Percentiles rank a stretch among this genome's conserved stretches.
phyloP scores from a whole-genome alignment of 2,113 vertebrate species.

The Cyprinus carpio region DNA sequence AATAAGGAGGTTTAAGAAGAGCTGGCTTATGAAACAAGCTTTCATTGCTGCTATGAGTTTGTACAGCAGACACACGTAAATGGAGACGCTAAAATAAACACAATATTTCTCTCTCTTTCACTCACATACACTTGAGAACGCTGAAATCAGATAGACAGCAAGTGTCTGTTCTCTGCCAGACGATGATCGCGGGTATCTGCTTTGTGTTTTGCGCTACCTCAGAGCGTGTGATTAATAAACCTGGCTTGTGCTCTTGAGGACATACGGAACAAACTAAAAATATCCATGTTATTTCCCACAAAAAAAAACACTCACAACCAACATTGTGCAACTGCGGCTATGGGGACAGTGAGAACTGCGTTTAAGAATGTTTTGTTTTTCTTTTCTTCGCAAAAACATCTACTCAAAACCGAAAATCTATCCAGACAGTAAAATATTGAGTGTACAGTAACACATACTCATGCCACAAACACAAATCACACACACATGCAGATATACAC shows the following conservation, averaged over 20 bases:
- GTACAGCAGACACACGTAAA: background rate
- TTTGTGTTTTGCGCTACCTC: conserved; percentile 5
- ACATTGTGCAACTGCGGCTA: conserved; percentile 23
- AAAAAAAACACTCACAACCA: background rate
- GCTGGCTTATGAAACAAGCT: background rate
- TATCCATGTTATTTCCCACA: conserved; percentile 3
- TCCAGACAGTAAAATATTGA: background rate
- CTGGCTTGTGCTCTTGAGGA: conserved; percentile 9
- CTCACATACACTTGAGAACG: background rate
- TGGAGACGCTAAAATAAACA: conserved; percentile 16
- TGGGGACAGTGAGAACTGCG: background rate
- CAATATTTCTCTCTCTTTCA: conserved; percentile 21
- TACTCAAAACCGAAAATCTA: background rate
- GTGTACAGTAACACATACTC: conserved; percentile 6
- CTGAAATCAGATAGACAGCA: conserved; percentile 10
- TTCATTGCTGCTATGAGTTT: background rate
- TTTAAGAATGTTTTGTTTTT: conserved; percentile 24
- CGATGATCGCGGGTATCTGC: background rate
- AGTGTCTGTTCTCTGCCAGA: background rate
- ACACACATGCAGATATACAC: background rate
- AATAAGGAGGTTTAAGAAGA: conserved; percentile 1
- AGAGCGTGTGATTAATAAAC: conserved; percentile 3
- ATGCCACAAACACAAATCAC: background rate
- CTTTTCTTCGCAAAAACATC: background rate
- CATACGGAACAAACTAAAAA: conserved; percentile 21